Base-by-base conservation (phyloP, 2,113 vertebrate genomes). In the Poicephalus gulielmi region DNA sequence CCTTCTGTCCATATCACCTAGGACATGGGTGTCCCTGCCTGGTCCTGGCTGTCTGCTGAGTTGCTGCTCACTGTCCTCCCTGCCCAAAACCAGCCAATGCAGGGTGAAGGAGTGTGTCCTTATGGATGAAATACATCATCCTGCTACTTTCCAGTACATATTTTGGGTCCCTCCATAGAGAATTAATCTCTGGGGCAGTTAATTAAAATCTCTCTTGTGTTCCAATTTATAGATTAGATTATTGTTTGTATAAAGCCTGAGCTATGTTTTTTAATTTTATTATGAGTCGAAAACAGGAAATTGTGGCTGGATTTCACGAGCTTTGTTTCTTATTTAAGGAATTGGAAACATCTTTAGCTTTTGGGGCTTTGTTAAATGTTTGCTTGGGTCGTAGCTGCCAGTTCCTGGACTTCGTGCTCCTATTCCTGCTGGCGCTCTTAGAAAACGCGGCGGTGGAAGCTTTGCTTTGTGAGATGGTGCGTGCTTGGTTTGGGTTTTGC, bases 201-300 rank as follows among this genome's bases (percentile, higher is more conserved):
- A 92, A 91, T 84, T 49, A 95, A 66, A 87, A 41, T 87, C 22
- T 85, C 27, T 79, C 47, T 81, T 55, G 50, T 7, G 0, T 91
- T 95, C 67, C 47, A 92, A 9, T 85, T 87, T 66, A 76, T 86
- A 87, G 91, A 92, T 94, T 66, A 89, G 44, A 76, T 88, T 88
- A 62, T 53, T 95, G 83, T 90, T 95, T 91, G 37, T 87, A 25
- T 64, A 57, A 89, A 79, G 84, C 59, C 62, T 0, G 0, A 33
- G 33, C 62, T 88, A 8, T 85, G 57, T 90, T 95, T 85, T 78
- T 59, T 0, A 31, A 67, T 83, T 83, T 90, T 59, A 92, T 97
- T 96, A 96, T 88, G 86, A 93, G 71, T 93, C 20, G 0, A 97
- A 98, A 97, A 82, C 97, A 98, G 97, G 97, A 98, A 98, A 94